A percentile compares a stretch with the other conserved stretches of the same genome.
phyloP scores from a whole-genome alignment of 2,888 invertebrate species.

The Diadromus collaris region DNA sequence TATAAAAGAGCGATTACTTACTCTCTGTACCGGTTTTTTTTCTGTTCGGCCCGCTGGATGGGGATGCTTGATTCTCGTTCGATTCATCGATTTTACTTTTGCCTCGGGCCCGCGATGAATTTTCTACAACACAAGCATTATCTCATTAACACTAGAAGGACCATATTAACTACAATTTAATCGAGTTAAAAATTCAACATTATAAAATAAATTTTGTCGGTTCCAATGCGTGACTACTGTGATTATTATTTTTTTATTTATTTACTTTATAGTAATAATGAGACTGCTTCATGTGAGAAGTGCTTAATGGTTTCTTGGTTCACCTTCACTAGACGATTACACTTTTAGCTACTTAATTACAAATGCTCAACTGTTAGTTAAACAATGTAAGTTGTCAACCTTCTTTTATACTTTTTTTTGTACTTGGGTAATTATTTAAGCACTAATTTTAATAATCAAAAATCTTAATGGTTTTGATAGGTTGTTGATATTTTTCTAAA shows the following conservation, averaged over 20 bases:
- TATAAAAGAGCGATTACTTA: slow-evolving; percentile 63
- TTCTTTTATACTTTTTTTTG: too few relatives aligned
- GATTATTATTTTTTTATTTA: too few relatives aligned
- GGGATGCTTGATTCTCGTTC: slow-evolving; percentile 71
- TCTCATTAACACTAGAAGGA: slow-evolving; percentile 28
- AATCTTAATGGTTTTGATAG: too few relatives aligned
- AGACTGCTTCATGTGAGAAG: too few relatives aligned
- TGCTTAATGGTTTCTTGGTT: background rate
- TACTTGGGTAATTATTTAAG: too few relatives aligned
- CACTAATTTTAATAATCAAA: too few relatives aligned
- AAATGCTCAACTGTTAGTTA: too few relatives aligned
- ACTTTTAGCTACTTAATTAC: too few relatives aligned
- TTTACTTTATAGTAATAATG: too few relatives aligned
- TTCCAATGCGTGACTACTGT: background rate
- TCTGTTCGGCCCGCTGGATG: slow-evolving; percentile 68
- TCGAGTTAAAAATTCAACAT: background rate
- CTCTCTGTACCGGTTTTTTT: slow-evolving; percentile 74
- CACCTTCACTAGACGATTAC: background rate
- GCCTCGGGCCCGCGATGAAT: slow-evolving; percentile 70
- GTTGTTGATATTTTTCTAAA: too few relatives aligned
- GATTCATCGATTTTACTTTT: slow-evolving; percentile 75
- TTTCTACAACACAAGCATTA: slow-evolving; percentile 68
- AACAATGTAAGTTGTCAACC: too few relatives aligned
- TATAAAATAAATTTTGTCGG: background rate
- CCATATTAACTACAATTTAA: background rate